These are phyloP conservation scores for Protophormia terraenovae DNA, from an alignment of 2,888 invertebrate genomes.

Conservation along the genomic window DNA sequence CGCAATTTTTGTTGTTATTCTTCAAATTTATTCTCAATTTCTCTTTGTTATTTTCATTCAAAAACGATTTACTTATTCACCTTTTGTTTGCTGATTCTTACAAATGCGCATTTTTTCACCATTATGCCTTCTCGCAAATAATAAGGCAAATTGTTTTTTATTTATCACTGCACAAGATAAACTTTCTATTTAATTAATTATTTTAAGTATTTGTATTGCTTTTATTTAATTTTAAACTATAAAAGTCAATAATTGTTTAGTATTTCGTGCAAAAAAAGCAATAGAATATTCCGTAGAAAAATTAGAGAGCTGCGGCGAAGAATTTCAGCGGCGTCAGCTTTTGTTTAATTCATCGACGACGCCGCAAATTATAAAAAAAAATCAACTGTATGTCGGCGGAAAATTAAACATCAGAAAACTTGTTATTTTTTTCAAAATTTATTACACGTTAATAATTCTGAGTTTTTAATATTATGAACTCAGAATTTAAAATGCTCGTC, in stretches of 20 bases:
- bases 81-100: constrained; percentile 22
- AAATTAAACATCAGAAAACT: no score
- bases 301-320: no score
- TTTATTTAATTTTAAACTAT: neutral
- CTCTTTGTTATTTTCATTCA: constrained; percentile 4
- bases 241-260: neutral
- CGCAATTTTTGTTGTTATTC: constrained; percentile 62
- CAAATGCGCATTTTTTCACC: constrained; percentile 51
- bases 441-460: no score
- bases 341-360: no score
- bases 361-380: no score
- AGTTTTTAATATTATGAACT: no score
- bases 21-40: constrained; percentile 36
- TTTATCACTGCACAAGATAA: neutral
- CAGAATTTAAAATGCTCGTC: no score
- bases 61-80: constrained; percentile 10
- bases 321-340: no score
- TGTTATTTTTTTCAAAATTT: no score
- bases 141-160: neutral
- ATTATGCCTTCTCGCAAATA: constrained; percentile 20
- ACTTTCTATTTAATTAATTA: neutral
- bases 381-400: no score
- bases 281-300: neutral
- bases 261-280: neutral
- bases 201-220: neutral